These are phyloP conservation scores for Abrostola tripartita DNA, from an alignment of 2,888 invertebrate species.

Conservation along the genomic window DNA sequence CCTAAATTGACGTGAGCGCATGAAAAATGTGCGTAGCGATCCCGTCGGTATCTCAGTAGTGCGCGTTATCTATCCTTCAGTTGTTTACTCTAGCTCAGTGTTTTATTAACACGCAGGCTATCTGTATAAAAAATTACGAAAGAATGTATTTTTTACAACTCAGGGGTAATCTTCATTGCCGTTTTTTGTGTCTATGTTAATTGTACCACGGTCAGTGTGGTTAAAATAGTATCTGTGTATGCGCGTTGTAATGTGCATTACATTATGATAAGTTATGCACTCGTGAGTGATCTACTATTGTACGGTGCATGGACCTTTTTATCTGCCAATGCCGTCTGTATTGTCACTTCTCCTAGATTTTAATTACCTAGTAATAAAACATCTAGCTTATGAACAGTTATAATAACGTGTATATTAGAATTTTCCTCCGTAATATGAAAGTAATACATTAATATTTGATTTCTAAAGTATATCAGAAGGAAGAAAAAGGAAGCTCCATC, in stretches of 20 bases:
- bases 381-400: not conserved
- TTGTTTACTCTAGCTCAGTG: constrained; percentile 73
- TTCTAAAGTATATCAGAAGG: too few species aligned
- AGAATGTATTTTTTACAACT: constrained; percentile 66
- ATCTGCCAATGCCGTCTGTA: constrained; percentile 63
- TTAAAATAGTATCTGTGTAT: constrained; percentile 22
- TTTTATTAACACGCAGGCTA: constrained; percentile 71
- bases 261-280: constrained; percentile 36
- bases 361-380: constrained; percentile 10
- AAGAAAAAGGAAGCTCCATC: too few species aligned
- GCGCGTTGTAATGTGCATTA: constrained; percentile 27
- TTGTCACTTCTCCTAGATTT: constrained; percentile 35
- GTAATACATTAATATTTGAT: not conserved
- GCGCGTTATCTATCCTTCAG: constrained; percentile 69
- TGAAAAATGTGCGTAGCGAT: constrained; percentile 43
- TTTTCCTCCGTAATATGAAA: too few species aligned
- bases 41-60: constrained; percentile 57
- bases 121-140: constrained; percentile 66
- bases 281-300: constrained; percentile 49
- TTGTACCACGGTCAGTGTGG: constrained; percentile 29
- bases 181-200: constrained; percentile 46
- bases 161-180: constrained; percentile 61
- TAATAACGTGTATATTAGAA: too few species aligned
- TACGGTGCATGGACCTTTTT: constrained; percentile 59
- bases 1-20: constrained; percentile 31